Percentiles rank a stretch among this genome's conserved stretches.
Conservation (phyloP, 2,113 vertebrate genomes). For the Edolisoma coerulescens region DNA sequence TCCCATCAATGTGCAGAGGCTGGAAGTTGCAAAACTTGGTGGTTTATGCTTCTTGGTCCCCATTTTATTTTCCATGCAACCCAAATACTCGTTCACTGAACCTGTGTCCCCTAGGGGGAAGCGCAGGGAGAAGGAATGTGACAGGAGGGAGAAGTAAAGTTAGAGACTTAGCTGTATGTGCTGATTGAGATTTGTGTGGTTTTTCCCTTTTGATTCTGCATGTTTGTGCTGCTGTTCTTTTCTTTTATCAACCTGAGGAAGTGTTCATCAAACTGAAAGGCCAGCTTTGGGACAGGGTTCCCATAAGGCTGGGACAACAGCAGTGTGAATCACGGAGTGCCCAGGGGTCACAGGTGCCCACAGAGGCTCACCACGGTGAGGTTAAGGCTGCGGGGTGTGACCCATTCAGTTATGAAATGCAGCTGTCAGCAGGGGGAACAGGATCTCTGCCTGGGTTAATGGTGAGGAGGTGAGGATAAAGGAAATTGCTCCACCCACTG, state of each 20-base stretch:
- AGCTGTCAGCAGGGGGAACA: background rate
- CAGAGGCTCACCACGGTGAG: background rate
- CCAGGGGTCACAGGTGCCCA: background rate
- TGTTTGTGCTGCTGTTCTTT: background rate
- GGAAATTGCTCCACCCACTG: background rate
- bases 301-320: background rate
- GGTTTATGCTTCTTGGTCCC: background rate
- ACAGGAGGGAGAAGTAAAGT: background rate
- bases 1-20: background rate
- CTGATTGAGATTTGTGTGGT: background rate
- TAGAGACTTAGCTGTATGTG: accelerated
- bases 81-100: background rate
- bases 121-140: background rate
- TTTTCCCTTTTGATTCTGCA: background rate
- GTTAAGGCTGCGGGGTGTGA: accelerated
- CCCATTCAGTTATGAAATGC: background rate
- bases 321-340: background rate
- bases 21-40: background rate
- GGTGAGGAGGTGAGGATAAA: background rate
- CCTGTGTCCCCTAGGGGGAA: background rate
- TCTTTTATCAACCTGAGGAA: background rate
- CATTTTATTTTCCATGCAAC: background rate
- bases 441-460: background rate
- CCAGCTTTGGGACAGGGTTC: background rate
- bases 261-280: background rate